Evolutionary conservation across 2,113 vertebrate species (phyloP).

Genomic region (Rhinoptilus africanus): DNA sequence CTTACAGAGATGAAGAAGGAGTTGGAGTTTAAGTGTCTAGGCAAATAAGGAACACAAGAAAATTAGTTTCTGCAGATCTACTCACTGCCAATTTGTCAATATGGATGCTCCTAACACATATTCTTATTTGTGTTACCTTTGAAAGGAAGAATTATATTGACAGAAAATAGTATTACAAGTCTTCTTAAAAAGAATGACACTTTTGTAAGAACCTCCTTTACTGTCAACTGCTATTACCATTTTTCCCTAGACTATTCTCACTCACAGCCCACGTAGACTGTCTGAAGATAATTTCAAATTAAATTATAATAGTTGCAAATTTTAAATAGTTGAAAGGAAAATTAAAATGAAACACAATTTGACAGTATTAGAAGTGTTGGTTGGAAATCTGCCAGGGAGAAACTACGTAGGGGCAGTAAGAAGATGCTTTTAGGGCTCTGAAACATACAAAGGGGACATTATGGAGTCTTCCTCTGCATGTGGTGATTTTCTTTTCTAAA

Average conservation of each 20-base stretch:
- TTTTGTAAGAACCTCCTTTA: slow-evolving; percentile 15
- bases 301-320: slow-evolving; percentile 25
- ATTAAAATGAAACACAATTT: not conserved
- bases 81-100: not conserved
- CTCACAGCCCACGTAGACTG: not conserved
- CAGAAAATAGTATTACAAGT: slow-evolving; percentile 44
- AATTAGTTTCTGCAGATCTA: not conserved
- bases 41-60: not conserved
- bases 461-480: not conserved
- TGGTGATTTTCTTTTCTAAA: not conserved
- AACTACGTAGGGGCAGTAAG: not conserved
- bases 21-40: not conserved
- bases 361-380: not conserved
- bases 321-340: not conserved
- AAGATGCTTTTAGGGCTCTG: not conserved
- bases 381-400: not conserved
- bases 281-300: slow-evolving; percentile 66
- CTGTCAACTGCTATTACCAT: slow-evolving; percentile 30
- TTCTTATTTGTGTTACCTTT: not conserved
- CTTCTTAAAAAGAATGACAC: not conserved
- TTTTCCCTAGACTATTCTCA: slow-evolving; percentile 10
- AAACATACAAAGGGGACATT: not conserved
- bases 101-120: not conserved
- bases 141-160: slow-evolving; percentile 36
- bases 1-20: not conserved